Base-by-base conservation (phyloP, 1,140 invertebrate genomes). In the Catajapyx aquilonaris region DNA sequence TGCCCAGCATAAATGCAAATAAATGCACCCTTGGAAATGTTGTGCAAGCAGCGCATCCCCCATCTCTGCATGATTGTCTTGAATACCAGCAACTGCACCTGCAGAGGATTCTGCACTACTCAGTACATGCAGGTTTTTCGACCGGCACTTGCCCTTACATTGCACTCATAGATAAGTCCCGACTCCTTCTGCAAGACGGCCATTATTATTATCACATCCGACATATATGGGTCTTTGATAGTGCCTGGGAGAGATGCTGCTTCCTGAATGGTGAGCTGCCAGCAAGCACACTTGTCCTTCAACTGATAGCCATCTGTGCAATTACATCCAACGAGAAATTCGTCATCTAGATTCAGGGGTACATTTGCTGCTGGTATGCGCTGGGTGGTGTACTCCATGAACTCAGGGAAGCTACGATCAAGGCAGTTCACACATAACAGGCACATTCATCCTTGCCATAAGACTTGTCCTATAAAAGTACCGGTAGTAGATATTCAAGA, bases 1-100 rank as follows among this genome's bases (percentile, higher is more conserved):
- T 84, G 75, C 0, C 93, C 93, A 22, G 87, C 85, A 60, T 96
- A 97, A 33, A 93, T 83, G 55, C 88, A 95, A 19, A 97, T 79
- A 52, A 96, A 97, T 1, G 78, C 68, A 3, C 90, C 90, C 44
- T 76, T 69, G 0, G n/a, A n/a, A n/a, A n/a, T n/a, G n/a, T n/a
- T n/a, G n/a, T n/a, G n/a, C n/a, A n/a, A n/a, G n/a, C n/a, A 86
- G 1, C 91, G 71, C 35, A 97, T 76, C 3, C 93, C 94, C 91
- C 93, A 98, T 2, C 93, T 93, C 45, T 85, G 69, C 32, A 73
- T 75, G 1, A 68, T 62, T 0, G 86, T 91, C 56, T 81, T 83
- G 46, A 87, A 88, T 11, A 61, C 34, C 34, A n/a, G n/a, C n/a
- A n/a, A n/a, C n/a, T n/a, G n/a, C n/a, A n/a, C n/a, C n/a, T n/a